phyloP scores from a whole-genome alignment of 2,797 vertebrate genomes.

The Rhynchonycteris naso region DNA sequence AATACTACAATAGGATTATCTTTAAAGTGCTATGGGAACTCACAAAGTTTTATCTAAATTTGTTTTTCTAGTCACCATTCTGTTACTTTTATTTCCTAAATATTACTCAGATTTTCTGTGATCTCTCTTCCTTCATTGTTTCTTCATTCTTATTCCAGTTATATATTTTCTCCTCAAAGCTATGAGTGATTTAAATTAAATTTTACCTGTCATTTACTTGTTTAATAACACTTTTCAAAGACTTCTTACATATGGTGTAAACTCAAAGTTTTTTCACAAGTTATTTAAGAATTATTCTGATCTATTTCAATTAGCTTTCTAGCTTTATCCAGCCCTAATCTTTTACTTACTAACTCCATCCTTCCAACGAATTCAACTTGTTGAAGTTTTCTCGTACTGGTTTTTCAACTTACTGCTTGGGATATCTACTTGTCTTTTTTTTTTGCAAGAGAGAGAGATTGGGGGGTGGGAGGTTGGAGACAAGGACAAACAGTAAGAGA shows the following conservation, averaged over 20 bases:
- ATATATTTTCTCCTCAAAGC: constrained; percentile 9
- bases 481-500: too few relatives aligned
- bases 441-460: not conserved
- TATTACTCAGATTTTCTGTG: not conserved
- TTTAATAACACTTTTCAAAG: not conserved
- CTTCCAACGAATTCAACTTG: not conserved
- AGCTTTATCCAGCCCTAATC: not conserved
- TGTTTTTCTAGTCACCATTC: not conserved
- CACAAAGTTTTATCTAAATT: not conserved
- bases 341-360: not conserved
- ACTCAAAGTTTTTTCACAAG: not conserved
- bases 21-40: not conserved
- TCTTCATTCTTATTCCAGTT: constrained; percentile 4
- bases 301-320: not conserved
- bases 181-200: constrained; percentile 4
- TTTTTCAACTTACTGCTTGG: not conserved
- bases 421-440: not conserved
- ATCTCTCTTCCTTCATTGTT: not conserved
- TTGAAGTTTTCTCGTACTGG: not conserved
- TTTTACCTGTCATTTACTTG: not conserved
- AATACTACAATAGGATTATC: not conserved
- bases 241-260: not conserved
- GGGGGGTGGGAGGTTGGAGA: too few relatives aligned
- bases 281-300: not conserved
- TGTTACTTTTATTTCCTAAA: not conserved